Evolutionary conservation across 2,888 invertebrate species (phyloP), one percentile per base, ranked within the genome.

Genomic region (Malthinus seriepunctatus): DNA sequence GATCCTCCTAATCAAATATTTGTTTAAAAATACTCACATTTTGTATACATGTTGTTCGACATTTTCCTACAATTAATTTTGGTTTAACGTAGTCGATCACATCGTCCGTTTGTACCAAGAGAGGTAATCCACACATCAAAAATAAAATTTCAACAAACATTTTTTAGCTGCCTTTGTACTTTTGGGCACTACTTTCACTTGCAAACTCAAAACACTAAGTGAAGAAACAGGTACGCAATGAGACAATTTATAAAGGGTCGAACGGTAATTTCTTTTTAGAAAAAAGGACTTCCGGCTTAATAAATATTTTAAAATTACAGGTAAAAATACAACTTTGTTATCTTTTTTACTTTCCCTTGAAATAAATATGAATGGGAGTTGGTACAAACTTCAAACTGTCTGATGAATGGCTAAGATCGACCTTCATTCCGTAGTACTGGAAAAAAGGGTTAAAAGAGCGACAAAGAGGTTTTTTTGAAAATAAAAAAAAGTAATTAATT

Each of bases 1-100:
- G 51, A 51, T 51, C 34, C 60, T 51, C 64, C 64, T 64, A 63
- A 63, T 64, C 64, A 64, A 64, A 64, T 39, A 39, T 39, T 14
- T 39, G 9, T 42, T 8, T 0, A 8, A 15, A 15, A 39, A 15
- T 15, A 42, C 39, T 42, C n/a, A 42, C 39, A 6, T 15, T 42
- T 42, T 42, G 15, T 14, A 42, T 42, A n/a, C 39, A 42, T 6
- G 39, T n/a, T 3, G 39, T 23, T n/a, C 39, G 39, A 42, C 39
- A 42, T n/a, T 14, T 42, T 15, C 15, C 39, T 15, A 42, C 5
- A n/a, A 15, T 2, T n/a, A 42, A 15, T 42, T n/a, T 42, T 6
- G 6, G 9, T n/a, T 7, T 23, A n/a, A 42, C 15, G 3, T 11
- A 42, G n/a, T 42, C 23, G 1, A 23, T 23, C 15, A 42, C 2